Percentiles rank a stretch among this genome's conserved stretches.
phyloP scores from a whole-genome alignment of 2,113 vertebrate genomes.

The Callipepla squamata region DNA sequence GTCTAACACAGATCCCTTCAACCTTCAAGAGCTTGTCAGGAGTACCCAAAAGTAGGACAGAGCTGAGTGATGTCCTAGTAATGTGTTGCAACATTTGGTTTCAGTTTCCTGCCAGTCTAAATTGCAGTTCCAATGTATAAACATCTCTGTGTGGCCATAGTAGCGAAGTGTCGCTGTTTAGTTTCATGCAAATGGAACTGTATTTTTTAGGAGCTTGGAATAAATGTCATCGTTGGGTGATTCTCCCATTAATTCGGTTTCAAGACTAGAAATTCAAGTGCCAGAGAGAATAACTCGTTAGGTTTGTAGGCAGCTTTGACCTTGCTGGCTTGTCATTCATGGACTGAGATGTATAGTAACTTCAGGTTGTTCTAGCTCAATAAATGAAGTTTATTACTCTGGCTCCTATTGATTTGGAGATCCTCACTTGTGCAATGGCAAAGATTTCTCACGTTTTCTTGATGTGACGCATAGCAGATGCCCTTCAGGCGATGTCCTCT shows the following conservation, averaged over 20 bases:
- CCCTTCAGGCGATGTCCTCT: background rate
- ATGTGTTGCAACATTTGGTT: background rate
- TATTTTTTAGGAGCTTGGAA: background rate
- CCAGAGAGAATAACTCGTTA: background rate
- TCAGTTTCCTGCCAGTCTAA: background rate
- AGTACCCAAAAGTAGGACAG: constrained; percentile 2
- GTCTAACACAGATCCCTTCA: background rate
- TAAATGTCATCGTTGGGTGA: background rate
- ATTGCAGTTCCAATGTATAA: background rate
- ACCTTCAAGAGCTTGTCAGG: constrained; percentile 23
- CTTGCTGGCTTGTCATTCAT: background rate
- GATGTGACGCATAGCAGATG: no score
- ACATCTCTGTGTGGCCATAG: background rate
- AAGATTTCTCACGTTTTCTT: background rate
- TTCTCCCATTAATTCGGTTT: accelerated
- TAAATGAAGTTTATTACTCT: background rate
- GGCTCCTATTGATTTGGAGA: background rate
- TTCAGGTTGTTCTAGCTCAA: background rate
- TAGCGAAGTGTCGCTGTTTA: accelerated
- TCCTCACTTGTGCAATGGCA: background rate
- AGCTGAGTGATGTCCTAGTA: background rate
- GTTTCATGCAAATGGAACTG: background rate
- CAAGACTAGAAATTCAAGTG: background rate
- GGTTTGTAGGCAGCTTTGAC: background rate
- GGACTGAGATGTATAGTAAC: background rate